Evolutionary conservation across 2,888 invertebrate species (phyloP), one percentile per base, ranked within the genome.

Genomic region (Artemia sp.): DNA sequence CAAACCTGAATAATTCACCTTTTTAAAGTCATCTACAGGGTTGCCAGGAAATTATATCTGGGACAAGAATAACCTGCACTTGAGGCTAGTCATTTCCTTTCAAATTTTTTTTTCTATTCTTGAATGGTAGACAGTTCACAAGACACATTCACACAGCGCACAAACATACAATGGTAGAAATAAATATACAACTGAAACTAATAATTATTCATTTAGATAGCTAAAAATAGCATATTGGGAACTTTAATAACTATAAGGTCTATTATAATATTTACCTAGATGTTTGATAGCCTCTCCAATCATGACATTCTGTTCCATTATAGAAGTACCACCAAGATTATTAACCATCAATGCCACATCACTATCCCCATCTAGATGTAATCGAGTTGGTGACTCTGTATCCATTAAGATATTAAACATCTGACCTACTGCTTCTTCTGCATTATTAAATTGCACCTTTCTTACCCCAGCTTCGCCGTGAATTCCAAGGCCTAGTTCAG

Each of bases 291-390:
- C 81, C 77, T 89, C 88, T 9, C 82, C 82, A 68, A 84, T 83
- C 11, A 89, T 80, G 68, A 90, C 84, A 73, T 85, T 85, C 80
- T 89, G 84, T 76, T 92, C 91, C 71, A 90, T 76, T 72, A 86
- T 83, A 1, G 88, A 86, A 0, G 88, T 82, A 2, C 84, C 85
- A 51, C 91, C 90, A 69, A 89, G 80, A 77, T 92, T 92, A 78
- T 90, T 90, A 8, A 92, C 78, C 74, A 90, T 80, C 10, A 86
- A 81, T 0, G 84, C 86, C 1, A 89, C 83, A 69, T 77, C 75
- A 67, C 73, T 72, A 14, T 78, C 78, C 68, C 73, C 67, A 51
- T 73, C 72, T 11, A 78, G 72, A n/a, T 73, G 64, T 9, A 79
- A 73, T 51, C 76, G 74, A 7, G 77, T 76, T 12, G 72, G 74